Conservation (phyloP, 1,140 invertebrate species). For the Leptoteleia sp. region DNA sequence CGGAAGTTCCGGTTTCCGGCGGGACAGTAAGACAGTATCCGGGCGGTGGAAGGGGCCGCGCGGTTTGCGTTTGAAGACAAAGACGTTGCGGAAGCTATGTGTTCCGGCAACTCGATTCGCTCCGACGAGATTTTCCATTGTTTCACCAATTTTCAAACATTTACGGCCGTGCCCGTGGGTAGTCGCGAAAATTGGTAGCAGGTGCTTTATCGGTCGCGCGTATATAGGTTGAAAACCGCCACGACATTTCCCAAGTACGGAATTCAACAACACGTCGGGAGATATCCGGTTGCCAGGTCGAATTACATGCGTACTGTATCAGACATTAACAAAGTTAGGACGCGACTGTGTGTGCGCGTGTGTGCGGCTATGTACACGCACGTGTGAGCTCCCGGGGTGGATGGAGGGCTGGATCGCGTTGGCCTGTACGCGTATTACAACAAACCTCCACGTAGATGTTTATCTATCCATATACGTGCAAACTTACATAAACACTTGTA, state of each 20-base stretch:
- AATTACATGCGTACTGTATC: constrained; percentile 65
- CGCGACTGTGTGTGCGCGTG: constrained; percentile 5
- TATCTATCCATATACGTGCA: constrained; percentile 11
- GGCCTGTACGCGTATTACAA: constrained; percentile 17
- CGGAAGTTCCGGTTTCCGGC: constrained; percentile 66
- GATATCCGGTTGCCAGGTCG: constrained; percentile 61
- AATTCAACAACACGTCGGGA: constrained; percentile 62
- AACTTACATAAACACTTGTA: constrained; percentile 19
- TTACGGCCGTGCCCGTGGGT: constrained; percentile 47
- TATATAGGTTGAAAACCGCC: constrained; percentile 54
- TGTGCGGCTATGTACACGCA: constrained; percentile 6
- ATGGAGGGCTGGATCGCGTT: neutral
- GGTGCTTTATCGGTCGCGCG: constrained; percentile 57
- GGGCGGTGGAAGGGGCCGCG: constrained; percentile 21
- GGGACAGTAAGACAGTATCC: constrained; percentile 64
- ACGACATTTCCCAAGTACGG: constrained; percentile 61
- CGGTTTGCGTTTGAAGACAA: constrained; percentile 61
- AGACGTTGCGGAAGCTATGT: constrained; percentile 62
- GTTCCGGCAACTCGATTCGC: constrained; percentile 64
- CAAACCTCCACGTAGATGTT: constrained; percentile 17
- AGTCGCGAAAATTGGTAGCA: constrained; percentile 64
- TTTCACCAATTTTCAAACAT: constrained; percentile 66
- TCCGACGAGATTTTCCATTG: constrained; percentile 66
- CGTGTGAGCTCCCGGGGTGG: neutral
- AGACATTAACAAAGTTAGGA: constrained; percentile 62